Percentiles rank a stretch among this genome's conserved stretches.
These are phyloP conservation scores for Sterna hirundo DNA, from an alignment of 2,113 vertebrate genomes.

Conservation along the genomic window DNA sequence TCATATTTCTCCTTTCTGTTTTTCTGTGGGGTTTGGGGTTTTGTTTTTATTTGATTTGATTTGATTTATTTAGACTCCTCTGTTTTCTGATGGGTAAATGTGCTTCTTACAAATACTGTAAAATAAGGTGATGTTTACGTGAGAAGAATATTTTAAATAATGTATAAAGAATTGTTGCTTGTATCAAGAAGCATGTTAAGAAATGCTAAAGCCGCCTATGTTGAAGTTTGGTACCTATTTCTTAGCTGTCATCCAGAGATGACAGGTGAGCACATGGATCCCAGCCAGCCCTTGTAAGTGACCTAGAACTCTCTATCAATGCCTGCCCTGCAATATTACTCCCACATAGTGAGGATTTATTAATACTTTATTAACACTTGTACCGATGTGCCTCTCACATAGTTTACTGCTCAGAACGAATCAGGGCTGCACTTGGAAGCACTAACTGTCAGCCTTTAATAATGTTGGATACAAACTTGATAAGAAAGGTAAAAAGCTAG, in stretches of 20 bases:
- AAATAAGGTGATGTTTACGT: neutral
- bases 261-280: slow-evolving; percentile 13
- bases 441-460: neutral
- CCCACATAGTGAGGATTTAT: slow-evolving; percentile 13
- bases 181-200: neutral
- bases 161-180: neutral
- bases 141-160: neutral
- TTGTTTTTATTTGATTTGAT: neutral
- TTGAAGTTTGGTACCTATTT: neutral
- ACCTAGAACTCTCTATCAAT: neutral
- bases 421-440: neutral
- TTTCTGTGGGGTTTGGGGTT: neutral
- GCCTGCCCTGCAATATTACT: neutral
- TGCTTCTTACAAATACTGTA: neutral
- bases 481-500: neutral
- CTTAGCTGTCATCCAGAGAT: neutral
- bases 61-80: neutral
- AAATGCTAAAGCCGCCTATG: neutral
- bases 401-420: neutral
- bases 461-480: neutral
- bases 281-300: neutral
- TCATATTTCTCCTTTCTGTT: neutral
- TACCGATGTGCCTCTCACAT: neutral
- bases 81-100: neutral
- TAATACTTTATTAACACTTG: slow-evolving; percentile 53